Percentiles rank a stretch among this genome's conserved stretches.
These are phyloP conservation scores for Polymixis flavicincta DNA, from an alignment of 2,888 invertebrate genomes.

Conservation along the genomic window DNA sequence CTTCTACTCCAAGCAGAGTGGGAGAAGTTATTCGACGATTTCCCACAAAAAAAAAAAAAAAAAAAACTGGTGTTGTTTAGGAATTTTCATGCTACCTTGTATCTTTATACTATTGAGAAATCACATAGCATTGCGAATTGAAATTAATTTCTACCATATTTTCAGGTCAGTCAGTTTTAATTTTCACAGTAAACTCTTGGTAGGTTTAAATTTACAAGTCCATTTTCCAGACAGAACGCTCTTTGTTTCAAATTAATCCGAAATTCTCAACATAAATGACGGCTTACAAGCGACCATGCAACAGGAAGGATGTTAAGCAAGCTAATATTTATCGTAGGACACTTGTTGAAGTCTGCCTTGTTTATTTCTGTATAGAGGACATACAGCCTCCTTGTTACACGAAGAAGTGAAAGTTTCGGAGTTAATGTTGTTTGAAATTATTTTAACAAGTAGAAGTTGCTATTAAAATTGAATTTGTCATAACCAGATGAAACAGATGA, in stretches of 20 bases:
- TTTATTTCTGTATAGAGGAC: conserved; percentile 1
- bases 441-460: neutral
- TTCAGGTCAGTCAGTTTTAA: neutral
- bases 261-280: conserved; percentile 25
- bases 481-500: neutral
- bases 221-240: neutral
- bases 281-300: conserved; percentile 10
- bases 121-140: too few relatives aligned
- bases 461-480: neutral
- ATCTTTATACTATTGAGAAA: neutral
- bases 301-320: conserved; percentile 34
- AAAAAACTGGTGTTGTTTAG: too few relatives aligned
- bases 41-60: too few relatives aligned
- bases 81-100: neutral
- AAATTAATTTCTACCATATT: neutral
- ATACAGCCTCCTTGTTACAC: neutral
- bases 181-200: neutral
- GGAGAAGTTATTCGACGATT: too few relatives aligned
- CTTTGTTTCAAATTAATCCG: conserved; percentile 1
- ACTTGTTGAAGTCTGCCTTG: conserved; percentile 39
- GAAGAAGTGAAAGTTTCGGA: neutral
- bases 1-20: too few relatives aligned
- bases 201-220: neutral
- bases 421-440: neutral
- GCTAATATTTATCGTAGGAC: conserved; percentile 46